Evolutionary conservation across 1,140 invertebrate species (phyloP), one percentile per base, ranked within the genome.

Genomic region (Camponotus pennsylvanicus): DNA sequence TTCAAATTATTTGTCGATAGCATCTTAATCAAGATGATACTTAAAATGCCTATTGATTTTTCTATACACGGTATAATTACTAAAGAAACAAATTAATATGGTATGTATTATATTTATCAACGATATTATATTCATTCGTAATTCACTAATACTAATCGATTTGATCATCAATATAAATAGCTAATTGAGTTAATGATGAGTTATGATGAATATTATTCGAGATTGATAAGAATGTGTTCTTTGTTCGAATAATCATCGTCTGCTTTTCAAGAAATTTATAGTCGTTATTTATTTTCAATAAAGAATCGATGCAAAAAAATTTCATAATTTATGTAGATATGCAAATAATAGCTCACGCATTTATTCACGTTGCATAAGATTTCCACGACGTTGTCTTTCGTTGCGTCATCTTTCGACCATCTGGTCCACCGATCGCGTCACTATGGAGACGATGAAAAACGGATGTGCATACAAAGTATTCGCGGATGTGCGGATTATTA

Each of bases 11-110:
- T 49, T 61, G 76, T 79, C 86, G 66, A 78, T 52, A 64, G 71
- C 40, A 59, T 69, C 73, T 61, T 90, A 90, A 90, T 90, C 85
- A 90, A 76, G 85, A 85, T 89, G 27, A 27, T 1, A 27, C 27
- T 27, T 27, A 27, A 89, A 89, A 80, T 59, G 61, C 18, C 32
- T 3, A 49, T 40, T 55, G 32, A 37, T n/a, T 37, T 37, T 52
- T 15, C 18, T 11, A 6, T 18, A 27, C 37, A 37, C 32, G 42
- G 11, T 15, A 13, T 37, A 52, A 66, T 78, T 52, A 66, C 13
- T 55, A 3, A 27, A 40, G 15, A 37, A 34, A 55, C 18, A 15
- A 55, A 40, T 52, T 40, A 9, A 5, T 21, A 1, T 21, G 32
- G 1, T 27, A 27, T 27, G 27, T 27, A 27, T 27, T 27, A 27